Evolutionary conservation across 2,888 invertebrate species (phyloP).

Genomic region (Teleogryllus oceanicus): DNA sequence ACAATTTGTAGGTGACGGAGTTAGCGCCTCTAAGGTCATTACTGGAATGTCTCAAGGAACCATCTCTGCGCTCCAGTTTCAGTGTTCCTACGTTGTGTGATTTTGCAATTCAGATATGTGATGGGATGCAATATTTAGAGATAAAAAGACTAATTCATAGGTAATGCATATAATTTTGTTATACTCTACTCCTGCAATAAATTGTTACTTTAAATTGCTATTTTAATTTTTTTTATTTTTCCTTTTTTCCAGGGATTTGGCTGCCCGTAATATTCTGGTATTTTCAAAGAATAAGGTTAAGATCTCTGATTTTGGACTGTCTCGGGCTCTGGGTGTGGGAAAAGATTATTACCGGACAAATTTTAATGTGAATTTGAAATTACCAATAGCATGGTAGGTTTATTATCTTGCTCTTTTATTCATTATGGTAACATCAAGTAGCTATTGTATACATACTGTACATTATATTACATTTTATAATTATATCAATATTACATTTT

Average conservation of each 20-base stretch:
- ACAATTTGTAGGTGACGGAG: constrained; percentile 73
- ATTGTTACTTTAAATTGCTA: no score
- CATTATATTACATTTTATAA: no score
- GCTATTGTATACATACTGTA: no score
- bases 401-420: neutral
- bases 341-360: constrained; percentile 99
- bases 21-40: constrained; percentile 91
- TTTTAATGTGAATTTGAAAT: constrained; percentile 92
- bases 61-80: constrained; percentile 83
- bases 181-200: neutral
- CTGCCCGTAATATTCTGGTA: constrained; percentile 95
- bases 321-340: constrained; percentile 91
- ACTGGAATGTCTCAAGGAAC: constrained; percentile 92
- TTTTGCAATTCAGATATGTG: constrained; percentile 92
- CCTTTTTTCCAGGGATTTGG: constrained; percentile 73
- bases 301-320: constrained; percentile 96
- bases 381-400: constrained; percentile 93
- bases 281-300: constrained; percentile 95
- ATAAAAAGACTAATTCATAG: constrained; percentile 92
- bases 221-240: neutral
- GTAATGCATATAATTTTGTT: constrained; percentile 47
- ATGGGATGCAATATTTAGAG: constrained; percentile 97
- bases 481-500: no score
- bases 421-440: neutral
- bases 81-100: constrained; percentile 89